Evolutionary conservation across 2,113 vertebrate genomes (phyloP).

Genomic region (Megaleporinus macrocephalus): DNA sequence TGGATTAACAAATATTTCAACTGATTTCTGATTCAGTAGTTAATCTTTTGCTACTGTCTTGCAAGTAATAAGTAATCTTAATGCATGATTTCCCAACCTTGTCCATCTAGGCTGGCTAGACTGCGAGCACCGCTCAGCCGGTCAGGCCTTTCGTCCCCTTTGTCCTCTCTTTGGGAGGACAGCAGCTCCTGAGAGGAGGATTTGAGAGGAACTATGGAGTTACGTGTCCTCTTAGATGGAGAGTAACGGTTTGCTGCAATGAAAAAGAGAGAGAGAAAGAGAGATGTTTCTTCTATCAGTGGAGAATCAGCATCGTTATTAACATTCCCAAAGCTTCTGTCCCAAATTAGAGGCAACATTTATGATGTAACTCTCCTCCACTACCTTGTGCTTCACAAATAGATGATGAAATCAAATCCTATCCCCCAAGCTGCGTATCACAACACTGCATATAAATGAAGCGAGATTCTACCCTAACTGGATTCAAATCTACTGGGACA

Average conservation of each 20-base stretch:
- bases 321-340: constrained; percentile 19
- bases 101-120: constrained; percentile 92
- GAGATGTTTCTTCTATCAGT: background rate
- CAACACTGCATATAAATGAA: constrained; percentile 28
- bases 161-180: constrained; percentile 82
- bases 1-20: background rate
- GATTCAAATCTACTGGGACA: constrained; percentile 1
- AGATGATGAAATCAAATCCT: constrained; percentile 59
- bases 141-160: constrained; percentile 80
- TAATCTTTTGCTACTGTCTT: background rate
- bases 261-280: background rate
- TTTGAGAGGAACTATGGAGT: constrained; percentile 91
- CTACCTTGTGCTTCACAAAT: constrained; percentile 35
- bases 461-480: constrained; percentile 52
- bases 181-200: constrained; percentile 93
- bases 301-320: constrained; percentile 13
- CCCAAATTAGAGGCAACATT: constrained; percentile 46
- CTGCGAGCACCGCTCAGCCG: constrained; percentile 87
- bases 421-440: constrained; percentile 13
- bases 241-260: constrained; percentile 87
- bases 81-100: constrained; percentile 77
- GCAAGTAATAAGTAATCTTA: background rate
- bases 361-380: constrained; percentile 24
- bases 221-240: constrained; percentile 90
- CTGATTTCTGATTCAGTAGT: background rate